Conservation (phyloP, 1,140 invertebrate species). For the Cryptotermes secundus region DNA sequence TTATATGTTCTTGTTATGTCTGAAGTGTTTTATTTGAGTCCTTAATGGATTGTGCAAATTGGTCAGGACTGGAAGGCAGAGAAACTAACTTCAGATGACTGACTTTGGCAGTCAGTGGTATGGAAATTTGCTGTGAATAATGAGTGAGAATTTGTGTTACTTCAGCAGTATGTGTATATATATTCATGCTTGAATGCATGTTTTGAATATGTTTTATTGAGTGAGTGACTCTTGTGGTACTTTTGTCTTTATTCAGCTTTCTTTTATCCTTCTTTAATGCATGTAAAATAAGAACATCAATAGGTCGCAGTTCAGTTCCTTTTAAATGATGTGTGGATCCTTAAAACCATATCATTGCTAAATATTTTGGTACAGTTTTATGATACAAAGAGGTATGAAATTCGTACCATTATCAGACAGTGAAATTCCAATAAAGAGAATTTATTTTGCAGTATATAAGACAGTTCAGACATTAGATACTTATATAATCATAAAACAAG, state of each 20-base stretch:
- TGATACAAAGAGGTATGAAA: background rate
- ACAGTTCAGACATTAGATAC: too few relatives aligned
- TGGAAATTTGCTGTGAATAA: background rate
- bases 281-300: background rate
- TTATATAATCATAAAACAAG: too few relatives aligned
- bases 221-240: background rate
- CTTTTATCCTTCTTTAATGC: background rate
- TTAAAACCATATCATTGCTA: background rate
- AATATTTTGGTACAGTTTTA: background rate
- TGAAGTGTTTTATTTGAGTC: too few relatives aligned
- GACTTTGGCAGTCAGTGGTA: too few relatives aligned
- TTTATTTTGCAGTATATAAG: too few relatives aligned
- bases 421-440: background rate
- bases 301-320: background rate
- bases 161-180: background rate
- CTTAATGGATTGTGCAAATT: too few relatives aligned
- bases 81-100: too few relatives aligned
- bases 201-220: background rate
- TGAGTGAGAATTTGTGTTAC: slow-evolving; percentile 12
- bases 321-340: background rate
- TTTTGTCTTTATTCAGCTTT: background rate
- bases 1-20: too few relatives aligned
- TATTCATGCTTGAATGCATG: too few relatives aligned
- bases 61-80: too few relatives aligned
- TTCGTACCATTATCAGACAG: background rate